A percentile compares a stretch with the other conserved stretches of the same genome.
Conservation (phyloP, 2,888 invertebrate genomes). For the Lumbricus terrestris region DNA sequence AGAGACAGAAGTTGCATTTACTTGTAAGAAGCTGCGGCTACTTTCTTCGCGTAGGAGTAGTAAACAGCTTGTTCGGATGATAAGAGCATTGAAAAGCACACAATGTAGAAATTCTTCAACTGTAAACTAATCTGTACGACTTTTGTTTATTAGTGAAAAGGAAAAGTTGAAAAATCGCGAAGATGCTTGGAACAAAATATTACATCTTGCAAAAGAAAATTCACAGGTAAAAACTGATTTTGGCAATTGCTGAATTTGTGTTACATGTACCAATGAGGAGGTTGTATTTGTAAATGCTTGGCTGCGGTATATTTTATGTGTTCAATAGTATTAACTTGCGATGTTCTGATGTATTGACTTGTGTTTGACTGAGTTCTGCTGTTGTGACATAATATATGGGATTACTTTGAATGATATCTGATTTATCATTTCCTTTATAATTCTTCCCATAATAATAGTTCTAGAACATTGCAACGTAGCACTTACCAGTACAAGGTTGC, state of each 20-base stretch:
- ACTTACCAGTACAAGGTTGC: too few relatives aligned
- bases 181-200: slow-evolving; percentile 83
- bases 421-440: too few relatives aligned
- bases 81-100: too few relatives aligned
- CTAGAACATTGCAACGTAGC: too few relatives aligned
- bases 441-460: too few relatives aligned
- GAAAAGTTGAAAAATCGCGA: slow-evolving; percentile 81
- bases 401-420: too few relatives aligned
- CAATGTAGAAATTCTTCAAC: not conserved
- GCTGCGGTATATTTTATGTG: not conserved
- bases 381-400: too few relatives aligned
- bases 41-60: too few relatives aligned
- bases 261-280: not conserved
- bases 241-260: not conserved
- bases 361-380: too few relatives aligned
- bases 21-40: not conserved
- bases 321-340: too few relatives aligned
- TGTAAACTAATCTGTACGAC: not conserved
- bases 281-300: not conserved
- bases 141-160: slow-evolving; percentile 66
- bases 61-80: too few relatives aligned
- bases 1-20: not conserved
- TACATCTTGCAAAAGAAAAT: slow-evolving; percentile 76
- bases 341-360: too few relatives aligned
- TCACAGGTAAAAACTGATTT: slow-evolving; percentile 59